A percentile compares a stretch with the other conserved stretches of the same genome.
Evolutionary conservation across 2,888 invertebrate species (phyloP).

Genomic region (Rhorus exstirpatorius): DNA sequence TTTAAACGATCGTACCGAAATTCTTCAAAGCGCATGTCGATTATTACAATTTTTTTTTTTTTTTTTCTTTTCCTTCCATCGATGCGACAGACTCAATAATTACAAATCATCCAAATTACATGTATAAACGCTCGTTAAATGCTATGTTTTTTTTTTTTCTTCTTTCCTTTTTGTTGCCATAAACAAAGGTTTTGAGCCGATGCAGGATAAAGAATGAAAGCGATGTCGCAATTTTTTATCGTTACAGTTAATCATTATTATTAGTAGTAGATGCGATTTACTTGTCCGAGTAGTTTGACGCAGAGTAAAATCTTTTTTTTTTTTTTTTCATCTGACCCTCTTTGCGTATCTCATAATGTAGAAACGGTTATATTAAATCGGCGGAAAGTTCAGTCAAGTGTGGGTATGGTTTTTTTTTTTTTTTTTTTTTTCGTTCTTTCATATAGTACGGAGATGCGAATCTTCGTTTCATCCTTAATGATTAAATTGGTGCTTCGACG

Average conservation of each 20-base stretch:
- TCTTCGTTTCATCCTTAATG: conserved; percentile 69
- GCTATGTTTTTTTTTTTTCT: conserved; percentile 71
- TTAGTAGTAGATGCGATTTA: conserved; percentile 41
- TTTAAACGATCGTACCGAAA: conserved; percentile 48
- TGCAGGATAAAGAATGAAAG: conserved; percentile 74
- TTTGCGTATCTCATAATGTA: conserved; percentile 47
- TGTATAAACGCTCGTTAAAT: conserved; percentile 82
- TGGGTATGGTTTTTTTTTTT: conserved; percentile 19
- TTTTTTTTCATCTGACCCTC: conserved; percentile 25
- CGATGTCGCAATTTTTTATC: conserved; percentile 54
- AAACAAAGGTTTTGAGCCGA: conserved; percentile 81
- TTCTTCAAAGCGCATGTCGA: conserved; percentile 52
- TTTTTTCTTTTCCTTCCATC: conserved; percentile 75
- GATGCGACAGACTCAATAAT: conserved; percentile 75
- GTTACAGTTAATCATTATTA: conserved; percentile 33
- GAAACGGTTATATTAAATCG: conserved; percentile 48
- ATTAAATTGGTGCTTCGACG: conserved; percentile 68
- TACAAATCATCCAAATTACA: conserved; percentile 72
- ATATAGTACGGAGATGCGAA: conserved; percentile 66
- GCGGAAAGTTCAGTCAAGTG: conserved; percentile 60
- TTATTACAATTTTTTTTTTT: conserved; percentile 32
- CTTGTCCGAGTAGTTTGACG: conserved; percentile 31
- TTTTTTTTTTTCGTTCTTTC: conserved; percentile 48
- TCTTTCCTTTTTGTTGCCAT: conserved; percentile 67
- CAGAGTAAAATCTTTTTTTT: conserved; percentile 18